Conservation (phyloP, 2,113 vertebrate genomes). For the Ictidomys tridecemlineatus region DNA sequence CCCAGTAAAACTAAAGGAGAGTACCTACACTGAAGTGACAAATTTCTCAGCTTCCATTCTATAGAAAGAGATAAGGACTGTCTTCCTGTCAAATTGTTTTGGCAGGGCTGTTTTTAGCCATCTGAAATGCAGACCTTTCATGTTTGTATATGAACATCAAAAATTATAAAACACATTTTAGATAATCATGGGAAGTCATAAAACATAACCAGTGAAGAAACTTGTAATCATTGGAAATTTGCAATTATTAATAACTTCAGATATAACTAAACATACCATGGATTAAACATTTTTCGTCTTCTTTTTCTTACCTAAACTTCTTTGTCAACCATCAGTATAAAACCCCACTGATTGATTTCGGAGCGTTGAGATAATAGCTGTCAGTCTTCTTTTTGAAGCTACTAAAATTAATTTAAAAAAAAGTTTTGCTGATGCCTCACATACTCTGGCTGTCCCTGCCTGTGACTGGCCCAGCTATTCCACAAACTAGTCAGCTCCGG, state of each 20-base stretch:
- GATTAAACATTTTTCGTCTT: slow-evolving; percentile 9
- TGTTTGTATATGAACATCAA: slow-evolving; percentile 21
- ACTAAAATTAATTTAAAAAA: neutral
- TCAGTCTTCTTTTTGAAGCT: slow-evolving; percentile 41
- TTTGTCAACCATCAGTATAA: neutral
- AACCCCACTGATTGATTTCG: neutral
- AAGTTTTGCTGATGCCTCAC: neutral
- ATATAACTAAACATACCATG: slow-evolving; percentile 17
- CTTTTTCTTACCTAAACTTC: neutral
- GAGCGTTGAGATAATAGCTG: neutral
- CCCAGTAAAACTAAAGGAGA: slow-evolving; percentile 58
- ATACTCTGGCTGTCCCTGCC: neutral
- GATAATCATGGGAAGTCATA: neutral
- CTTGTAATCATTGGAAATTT: neutral
- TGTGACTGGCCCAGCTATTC: neutral
- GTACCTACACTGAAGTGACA: slow-evolving; percentile 46
- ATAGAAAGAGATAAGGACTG: slow-evolving; percentile 55
- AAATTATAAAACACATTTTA: slow-evolving; percentile 21
- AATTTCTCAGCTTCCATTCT: slow-evolving; percentile 59
- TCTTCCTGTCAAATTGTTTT: slow-evolving; percentile 56
- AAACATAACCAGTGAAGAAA: slow-evolving; percentile 31
- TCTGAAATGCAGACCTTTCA: slow-evolving; percentile 43
- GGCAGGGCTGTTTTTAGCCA: slow-evolving; percentile 21
- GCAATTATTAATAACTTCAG: slow-evolving; percentile 39
- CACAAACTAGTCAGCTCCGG: neutral